These are phyloP conservation scores for Dynastes grantii DNA, from an alignment of 2,888 invertebrate species.

Conservation along the genomic window DNA sequence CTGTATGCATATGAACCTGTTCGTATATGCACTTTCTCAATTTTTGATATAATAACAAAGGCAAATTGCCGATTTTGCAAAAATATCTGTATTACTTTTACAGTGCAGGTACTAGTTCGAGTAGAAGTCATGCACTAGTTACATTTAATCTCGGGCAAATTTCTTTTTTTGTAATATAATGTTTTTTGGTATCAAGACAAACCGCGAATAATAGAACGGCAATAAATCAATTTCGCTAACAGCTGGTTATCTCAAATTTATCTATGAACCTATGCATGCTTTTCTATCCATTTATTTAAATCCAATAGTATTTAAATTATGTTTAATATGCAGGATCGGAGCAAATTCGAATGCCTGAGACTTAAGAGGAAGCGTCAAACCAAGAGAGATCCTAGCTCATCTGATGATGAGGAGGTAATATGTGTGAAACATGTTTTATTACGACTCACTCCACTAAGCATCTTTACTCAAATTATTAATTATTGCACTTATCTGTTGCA, in stretches of 20 bases:
- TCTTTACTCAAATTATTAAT: conserved; percentile 13
- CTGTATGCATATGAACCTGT: no score
- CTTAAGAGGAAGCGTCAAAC: conserved; percentile 20
- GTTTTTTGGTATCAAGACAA: neutral
- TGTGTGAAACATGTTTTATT: neutral
- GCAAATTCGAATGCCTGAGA: conserved; percentile 38
- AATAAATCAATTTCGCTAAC: neutral
- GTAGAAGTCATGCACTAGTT: conserved; percentile 33
- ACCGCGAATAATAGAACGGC: no score
- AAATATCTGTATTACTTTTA: no score
- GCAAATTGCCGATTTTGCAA: no score
- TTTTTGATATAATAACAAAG: no score
- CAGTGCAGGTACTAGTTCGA: neutral
- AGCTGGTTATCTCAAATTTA: neutral
- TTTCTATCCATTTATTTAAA: neutral
- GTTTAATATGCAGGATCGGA: conserved; percentile 31
- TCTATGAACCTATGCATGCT: neutral
- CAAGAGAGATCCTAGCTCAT: neutral
- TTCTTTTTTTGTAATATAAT: conserved; percentile 2
- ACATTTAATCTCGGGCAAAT: conserved; percentile 3
- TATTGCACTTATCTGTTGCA: neutral
- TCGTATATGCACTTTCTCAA: no score
- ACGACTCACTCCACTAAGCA: neutral
- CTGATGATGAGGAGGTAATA: conserved; percentile 42
- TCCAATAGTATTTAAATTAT: conserved; percentile 5